Base-by-base conservation (phyloP, 2,113 vertebrate species). In the Colistium nudipinnis region DNA sequence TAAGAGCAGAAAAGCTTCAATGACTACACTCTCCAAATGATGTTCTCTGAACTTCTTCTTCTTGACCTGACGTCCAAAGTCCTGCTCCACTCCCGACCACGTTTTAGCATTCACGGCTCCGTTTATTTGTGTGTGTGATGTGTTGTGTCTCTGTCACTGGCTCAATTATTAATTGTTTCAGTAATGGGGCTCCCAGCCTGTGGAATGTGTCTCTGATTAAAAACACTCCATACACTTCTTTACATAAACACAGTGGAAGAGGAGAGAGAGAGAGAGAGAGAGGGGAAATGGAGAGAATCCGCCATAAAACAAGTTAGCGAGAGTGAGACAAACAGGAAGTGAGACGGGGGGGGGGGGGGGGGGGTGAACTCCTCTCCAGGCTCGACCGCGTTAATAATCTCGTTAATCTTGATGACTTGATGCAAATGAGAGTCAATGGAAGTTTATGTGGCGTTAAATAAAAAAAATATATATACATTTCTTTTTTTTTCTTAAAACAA, bases 111-210 rank as follows among this genome's bases (percentile, higher is more conserved):
- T 56, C 30, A 33, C 5, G 30, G 9, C 24, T 1, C 45, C 24
- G 45, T 70, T 74, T 66, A 54, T 71, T 55, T 20, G 36, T 30
- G 24, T 33, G 9, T 52, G 43, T 30, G 45, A 43, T 33, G 2
- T 82, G 57, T 71, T n/a, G 56, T 64, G 41, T 67, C 19, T 63
- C 66, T 48, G 72, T 64, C 74, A 76, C 68, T 57, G 48, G 47
- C 85, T 90, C 81, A 84, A 87, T 87, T 90, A 88, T 87, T 81
- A 82, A 84, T 75, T 66, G 76, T 78, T 74, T 76, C 73, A 68
- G 74, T 87, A 87, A 85, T 84, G 80, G 73, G 41, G 64, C 56
- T 62, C 56, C 30, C 61, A 86, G 81, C 75, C 65, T 70, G 63
- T 80, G 78, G 78, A 86, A 57, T 4, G 74, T 77, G 80, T 75